Conservation (phyloP, 2,113 vertebrate genomes). For the Anser brachyrhynchus region DNA sequence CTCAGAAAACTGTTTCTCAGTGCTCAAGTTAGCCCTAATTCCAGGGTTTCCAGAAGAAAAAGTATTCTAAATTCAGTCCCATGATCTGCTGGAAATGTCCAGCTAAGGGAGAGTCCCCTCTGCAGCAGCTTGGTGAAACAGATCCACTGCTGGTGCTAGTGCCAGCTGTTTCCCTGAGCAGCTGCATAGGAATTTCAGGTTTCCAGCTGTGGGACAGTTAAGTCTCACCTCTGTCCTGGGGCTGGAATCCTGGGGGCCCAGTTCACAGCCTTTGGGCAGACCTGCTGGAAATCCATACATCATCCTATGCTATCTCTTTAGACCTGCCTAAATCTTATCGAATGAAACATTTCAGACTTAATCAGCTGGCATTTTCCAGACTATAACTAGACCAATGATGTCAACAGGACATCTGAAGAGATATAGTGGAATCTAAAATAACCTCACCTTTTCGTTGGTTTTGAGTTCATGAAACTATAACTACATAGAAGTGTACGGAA, state of each 20-base stretch:
- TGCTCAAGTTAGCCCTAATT: neutral
- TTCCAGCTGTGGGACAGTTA: neutral
- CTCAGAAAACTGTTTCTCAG: neutral
- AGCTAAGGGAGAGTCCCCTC: neutral
- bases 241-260: neutral
- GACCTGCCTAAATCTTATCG: neutral
- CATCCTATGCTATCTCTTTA: neutral
- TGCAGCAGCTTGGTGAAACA: neutral
- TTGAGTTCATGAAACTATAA: neutral
- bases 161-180: neutral
- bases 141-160: neutral
- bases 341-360: neutral
- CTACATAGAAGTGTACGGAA: neutral
- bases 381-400: neutral
- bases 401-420: neutral
- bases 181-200: neutral
- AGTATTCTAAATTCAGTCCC: neutral
- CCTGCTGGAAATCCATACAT: neutral
- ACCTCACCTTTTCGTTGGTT: neutral
- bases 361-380: fast-evolving
- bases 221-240: neutral
- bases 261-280: neutral
- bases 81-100: neutral
- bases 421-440: neutral
- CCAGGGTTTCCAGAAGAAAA: neutral